Conservation (phyloP, 2,113 vertebrate species). For the Asarcornis scutulata region DNA sequence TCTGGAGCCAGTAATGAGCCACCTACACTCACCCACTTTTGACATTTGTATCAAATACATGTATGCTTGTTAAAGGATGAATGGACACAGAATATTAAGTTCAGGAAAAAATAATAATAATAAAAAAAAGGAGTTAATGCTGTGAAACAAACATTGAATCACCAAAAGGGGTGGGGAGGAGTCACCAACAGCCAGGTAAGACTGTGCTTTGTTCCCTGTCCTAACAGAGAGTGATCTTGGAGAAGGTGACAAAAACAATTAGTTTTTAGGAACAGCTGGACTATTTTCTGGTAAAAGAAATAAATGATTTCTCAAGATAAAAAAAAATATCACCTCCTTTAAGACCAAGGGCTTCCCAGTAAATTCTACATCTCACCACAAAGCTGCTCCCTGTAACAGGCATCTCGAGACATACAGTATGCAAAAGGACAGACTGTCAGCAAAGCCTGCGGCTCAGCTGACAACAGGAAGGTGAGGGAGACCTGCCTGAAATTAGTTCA, state of each 20-base stretch:
- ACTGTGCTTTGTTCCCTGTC: no score
- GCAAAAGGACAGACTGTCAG: not conserved
- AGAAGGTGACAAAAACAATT: not conserved
- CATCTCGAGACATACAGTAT: not conserved
- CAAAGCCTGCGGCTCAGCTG: not conserved
- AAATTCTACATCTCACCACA: not conserved
- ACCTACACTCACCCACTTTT: not conserved
- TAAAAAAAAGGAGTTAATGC: not conserved
- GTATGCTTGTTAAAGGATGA: not conserved
- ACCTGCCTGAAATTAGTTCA: not conserved
- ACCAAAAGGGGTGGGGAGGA: not conserved
- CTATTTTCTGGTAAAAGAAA: not conserved
- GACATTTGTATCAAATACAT: not conserved
- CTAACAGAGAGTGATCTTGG: not conserved
- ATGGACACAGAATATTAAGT: not conserved
- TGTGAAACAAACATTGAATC: not conserved
- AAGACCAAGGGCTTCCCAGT: not conserved
- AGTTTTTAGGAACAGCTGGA: not conserved
- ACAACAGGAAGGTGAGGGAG: not conserved
- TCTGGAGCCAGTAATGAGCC: not conserved
- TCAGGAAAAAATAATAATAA: not conserved
- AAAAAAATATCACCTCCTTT: not conserved
- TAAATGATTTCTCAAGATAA: not conserved
- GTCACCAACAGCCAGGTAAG: not conserved
- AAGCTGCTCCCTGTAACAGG: not conserved